These are phyloP conservation scores for Reinhardtius hippoglossoides DNA, from an alignment of 2,113 vertebrate genomes.

Conservation along the genomic window DNA sequence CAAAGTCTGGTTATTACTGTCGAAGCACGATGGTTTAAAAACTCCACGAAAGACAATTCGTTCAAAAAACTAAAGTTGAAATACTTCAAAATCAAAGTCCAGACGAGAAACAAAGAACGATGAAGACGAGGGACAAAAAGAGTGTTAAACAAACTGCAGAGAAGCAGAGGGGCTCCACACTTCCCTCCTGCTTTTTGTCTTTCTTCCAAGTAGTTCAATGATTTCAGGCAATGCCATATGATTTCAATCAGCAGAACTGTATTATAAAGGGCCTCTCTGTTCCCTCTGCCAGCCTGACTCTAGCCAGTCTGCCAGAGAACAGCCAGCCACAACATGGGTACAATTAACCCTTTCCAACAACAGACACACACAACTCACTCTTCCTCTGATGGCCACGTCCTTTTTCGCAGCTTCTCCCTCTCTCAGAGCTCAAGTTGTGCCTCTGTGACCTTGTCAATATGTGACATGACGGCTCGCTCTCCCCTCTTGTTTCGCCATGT, in stretches of 20 bases:
- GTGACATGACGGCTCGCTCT: conserved; percentile 37
- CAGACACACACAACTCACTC: conserved; percentile 22
- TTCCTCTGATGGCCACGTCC: not conserved
- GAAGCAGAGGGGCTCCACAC: not conserved
- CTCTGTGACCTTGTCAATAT: conserved; percentile 26
- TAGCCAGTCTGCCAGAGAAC: conserved; percentile 56
- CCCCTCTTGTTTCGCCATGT: conserved; percentile 44
- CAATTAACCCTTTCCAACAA: conserved; percentile 70
- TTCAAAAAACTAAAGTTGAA: not conserved
- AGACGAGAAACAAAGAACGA: not conserved
- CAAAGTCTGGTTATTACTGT: not conserved
- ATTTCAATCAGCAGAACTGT: conserved; percentile 76
- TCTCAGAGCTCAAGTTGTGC: conserved; percentile 8
- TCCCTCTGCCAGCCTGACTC: conserved; percentile 69
- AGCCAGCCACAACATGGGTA: conserved; percentile 66
- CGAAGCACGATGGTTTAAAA: not conserved
- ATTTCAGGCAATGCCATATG: conserved; percentile 76
- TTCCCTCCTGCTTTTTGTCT: conserved; percentile 43
- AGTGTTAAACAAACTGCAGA: conserved; percentile 1
- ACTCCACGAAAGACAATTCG: not conserved
- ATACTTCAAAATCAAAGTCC: not conserved
- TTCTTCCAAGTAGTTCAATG: conserved; percentile 60
- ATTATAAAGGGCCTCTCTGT: conserved; percentile 78
- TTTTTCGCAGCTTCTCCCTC: conserved; percentile 21
- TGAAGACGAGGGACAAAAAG: not conserved